These are phyloP conservation scores for Marmota flaviventris DNA, from an alignment of 2,113 vertebrate genomes.

Conservation along the genomic window DNA sequence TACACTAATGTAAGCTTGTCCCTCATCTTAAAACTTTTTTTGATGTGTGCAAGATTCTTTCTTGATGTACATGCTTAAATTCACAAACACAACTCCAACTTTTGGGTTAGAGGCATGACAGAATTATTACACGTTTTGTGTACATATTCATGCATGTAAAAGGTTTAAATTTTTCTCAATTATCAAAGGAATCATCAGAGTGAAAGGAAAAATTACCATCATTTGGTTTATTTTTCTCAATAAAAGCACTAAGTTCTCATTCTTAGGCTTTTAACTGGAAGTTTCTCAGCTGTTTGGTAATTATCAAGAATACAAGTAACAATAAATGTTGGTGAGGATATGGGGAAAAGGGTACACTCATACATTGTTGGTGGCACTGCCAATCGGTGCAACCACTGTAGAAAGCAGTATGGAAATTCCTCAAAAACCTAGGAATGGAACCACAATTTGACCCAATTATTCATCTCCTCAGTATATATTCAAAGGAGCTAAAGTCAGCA, in stretches of 20 bases:
- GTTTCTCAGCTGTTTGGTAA: neutral
- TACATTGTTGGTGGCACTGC: too few relatives aligned
- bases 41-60: neutral
- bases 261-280: neutral
- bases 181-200: neutral
- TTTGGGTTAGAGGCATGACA: neutral
- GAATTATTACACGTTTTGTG: neutral
- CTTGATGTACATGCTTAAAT: neutral
- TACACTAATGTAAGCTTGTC: neutral
- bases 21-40: neutral
- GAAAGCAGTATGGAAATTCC: too few relatives aligned
- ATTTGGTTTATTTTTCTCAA: neutral
- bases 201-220: neutral
- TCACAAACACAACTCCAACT: neutral
- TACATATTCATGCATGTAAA: neutral
- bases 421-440: too few relatives aligned
- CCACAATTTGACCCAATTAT: too few relatives aligned
- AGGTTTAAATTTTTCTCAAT: neutral
- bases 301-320: too few relatives aligned
- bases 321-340: too few relatives aligned
- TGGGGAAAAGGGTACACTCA: too few relatives aligned
- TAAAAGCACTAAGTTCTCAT: constrained; percentile 31
- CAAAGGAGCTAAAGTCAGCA: too few relatives aligned
- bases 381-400: too few relatives aligned
- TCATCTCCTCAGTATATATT: too few relatives aligned